Conservation (phyloP, 1,140 invertebrate species). For the Globodera rostochiensis region DNA sequence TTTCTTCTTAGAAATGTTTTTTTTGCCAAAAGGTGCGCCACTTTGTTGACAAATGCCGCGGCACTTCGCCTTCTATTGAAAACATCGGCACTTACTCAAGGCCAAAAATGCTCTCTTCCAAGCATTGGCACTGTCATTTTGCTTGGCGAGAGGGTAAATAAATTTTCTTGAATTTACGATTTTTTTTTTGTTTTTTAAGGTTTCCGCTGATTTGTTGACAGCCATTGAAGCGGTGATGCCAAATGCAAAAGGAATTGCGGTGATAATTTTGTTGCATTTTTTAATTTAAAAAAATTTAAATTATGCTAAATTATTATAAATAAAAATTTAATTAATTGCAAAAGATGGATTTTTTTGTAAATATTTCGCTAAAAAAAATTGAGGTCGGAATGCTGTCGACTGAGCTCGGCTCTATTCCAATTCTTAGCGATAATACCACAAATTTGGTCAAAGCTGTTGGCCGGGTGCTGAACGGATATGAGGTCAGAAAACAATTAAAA, state of each 20-base stretch:
- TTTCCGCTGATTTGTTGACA: slow-evolving; percentile 54
- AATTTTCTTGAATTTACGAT: background rate
- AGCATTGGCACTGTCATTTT: slow-evolving; percentile 60
- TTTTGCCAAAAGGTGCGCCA: slow-evolving; percentile 51
- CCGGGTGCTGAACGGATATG: slow-evolving; percentile 57
- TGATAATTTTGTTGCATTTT: slow-evolving; percentile 32
- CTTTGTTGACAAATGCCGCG: slow-evolving; percentile 57
- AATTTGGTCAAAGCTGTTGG: slow-evolving; percentile 59
- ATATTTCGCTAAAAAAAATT: slow-evolving; percentile 9
- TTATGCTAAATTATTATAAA: background rate
- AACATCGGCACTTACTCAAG: slow-evolving; percentile 30
- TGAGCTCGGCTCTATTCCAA: slow-evolving; percentile 57
- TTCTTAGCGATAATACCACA: slow-evolving; percentile 61
- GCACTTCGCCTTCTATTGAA: slow-evolving; percentile 59
- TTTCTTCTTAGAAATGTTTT: background rate
- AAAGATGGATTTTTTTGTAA: background rate
- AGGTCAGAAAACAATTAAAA: slow-evolving; percentile 32
- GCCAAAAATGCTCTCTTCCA: slow-evolving; percentile 50
- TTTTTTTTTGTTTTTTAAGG: background rate
- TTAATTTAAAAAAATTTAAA: background rate
- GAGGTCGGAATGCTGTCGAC: slow-evolving; percentile 64
- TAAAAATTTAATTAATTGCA: too few species aligned
- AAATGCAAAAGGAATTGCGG: slow-evolving; percentile 62
- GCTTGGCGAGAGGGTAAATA: slow-evolving; percentile 53
- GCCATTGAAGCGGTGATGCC: slow-evolving; percentile 51